A percentile compares a stretch with the other conserved stretches of the same genome.
These are phyloP conservation scores for Liparis tanakae DNA, from an alignment of 2,797 vertebrate genomes.

Conservation along the genomic window DNA sequence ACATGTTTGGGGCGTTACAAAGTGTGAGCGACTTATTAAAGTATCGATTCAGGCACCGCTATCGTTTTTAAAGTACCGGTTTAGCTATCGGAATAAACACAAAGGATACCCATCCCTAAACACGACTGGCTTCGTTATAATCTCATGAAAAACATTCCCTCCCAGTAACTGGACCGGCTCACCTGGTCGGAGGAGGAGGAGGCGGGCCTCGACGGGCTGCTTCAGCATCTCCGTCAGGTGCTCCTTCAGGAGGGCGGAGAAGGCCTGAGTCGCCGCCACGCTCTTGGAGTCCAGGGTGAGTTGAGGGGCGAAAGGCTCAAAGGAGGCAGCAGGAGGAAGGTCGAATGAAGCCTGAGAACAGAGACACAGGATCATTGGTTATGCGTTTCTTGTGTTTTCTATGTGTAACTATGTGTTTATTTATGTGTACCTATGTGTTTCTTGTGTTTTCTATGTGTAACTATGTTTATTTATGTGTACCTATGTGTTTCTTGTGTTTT, in stretches of 20 bases:
- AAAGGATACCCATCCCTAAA: not conserved
- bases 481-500: too few relatives aligned
- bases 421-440: too few relatives aligned
- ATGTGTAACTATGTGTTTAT: too few relatives aligned
- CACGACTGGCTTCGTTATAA: not conserved
- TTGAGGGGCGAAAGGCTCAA: constrained; percentile 75
- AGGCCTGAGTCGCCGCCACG: constrained; percentile 54
- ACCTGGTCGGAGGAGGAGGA: constrained; percentile 61
- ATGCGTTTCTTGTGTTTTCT: too few relatives aligned
- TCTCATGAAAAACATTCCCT: not conserved
- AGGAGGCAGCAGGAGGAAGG: constrained; percentile 67
- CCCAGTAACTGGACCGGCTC: not conserved
- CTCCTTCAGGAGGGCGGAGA: constrained; percentile 63
- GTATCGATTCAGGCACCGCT: too few relatives aligned
- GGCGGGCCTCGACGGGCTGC: constrained; percentile 71
- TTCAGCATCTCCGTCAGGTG: constrained; percentile 63
- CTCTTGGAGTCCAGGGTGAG: constrained; percentile 76
- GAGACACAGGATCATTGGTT: not conserved
- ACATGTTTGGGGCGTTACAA: too few relatives aligned
- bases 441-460: too few relatives aligned
- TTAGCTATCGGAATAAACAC: too few relatives aligned
- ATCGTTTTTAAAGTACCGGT: too few relatives aligned
- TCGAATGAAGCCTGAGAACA: constrained; percentile 66
- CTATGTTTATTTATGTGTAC: too few relatives aligned
- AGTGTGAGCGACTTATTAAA: too few relatives aligned